Conservation (phyloP, 2,113 vertebrate species). For the Illadopsis cleaveri region DNA sequence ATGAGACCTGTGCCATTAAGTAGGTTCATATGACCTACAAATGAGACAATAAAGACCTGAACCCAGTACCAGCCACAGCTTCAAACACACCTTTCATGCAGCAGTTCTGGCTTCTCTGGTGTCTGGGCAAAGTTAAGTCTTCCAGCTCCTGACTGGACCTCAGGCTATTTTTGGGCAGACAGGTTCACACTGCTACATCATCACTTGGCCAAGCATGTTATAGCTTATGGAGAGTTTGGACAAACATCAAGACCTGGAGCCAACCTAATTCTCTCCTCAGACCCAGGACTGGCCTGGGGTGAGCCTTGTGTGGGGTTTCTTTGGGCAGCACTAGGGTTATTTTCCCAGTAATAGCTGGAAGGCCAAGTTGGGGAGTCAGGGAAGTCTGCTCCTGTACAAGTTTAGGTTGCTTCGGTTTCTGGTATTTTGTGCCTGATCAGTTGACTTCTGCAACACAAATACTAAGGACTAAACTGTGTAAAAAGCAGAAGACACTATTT, state of each 20-base stretch:
- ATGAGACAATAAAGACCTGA: constrained; percentile 35
- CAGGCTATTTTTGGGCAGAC: neutral
- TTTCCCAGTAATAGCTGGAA: neutral
- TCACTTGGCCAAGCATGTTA: neutral
- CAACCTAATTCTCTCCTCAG: neutral
- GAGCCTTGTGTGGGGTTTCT: neutral
- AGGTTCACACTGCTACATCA: neutral
- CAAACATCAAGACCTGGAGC: neutral
- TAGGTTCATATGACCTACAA: constrained; percentile 31
- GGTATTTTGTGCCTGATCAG: neutral
- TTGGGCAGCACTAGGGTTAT: neutral
- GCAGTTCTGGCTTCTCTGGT: neutral
- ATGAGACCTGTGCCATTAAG: constrained; percentile 18
- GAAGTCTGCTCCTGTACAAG: neutral
- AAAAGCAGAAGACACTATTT: neutral
- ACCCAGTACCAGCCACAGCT: neutral
- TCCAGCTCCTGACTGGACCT: neutral
- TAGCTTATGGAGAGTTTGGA: neutral
- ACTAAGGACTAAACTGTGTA: neutral
- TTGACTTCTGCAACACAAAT: neutral
- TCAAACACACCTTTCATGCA: neutral
- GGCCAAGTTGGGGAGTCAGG: accelerated
- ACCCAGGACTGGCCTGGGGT: neutral
- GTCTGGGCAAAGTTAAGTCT: neutral
- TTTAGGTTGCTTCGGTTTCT: neutral